Evolutionary conservation across 37 sponge, comb jelly and placozoan species (phyloP).

Genomic region (Corticium candelabrum): DNA sequence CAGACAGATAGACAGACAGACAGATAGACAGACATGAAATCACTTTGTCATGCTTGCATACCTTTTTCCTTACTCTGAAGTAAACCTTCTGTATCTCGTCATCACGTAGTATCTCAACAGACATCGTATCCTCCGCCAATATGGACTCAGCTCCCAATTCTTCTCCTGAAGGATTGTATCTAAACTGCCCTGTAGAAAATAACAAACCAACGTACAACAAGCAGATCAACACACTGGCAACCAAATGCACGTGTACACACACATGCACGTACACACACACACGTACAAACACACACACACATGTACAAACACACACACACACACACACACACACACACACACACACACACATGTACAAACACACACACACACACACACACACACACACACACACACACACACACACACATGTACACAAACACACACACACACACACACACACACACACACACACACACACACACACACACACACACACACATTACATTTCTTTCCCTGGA

Average conservation of each 20-base stretch:
- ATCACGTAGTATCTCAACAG: neutral
- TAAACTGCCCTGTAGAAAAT: neutral
- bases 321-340: constrained; percentile 3
- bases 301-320: too few species aligned
- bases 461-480: too few species aligned
- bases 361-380: too few species aligned
- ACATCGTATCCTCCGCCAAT: neutral
- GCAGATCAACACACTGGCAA: neutral
- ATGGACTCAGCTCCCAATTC: neutral
- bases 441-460: neutral
- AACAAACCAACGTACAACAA: neutral
- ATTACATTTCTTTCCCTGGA: neutral
- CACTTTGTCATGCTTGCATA: too few species aligned
- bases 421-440: too few species aligned
- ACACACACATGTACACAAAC: too few species aligned
- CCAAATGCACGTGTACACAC: neutral
- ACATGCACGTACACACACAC: neutral
- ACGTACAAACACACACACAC: too few species aligned
- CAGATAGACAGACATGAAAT: too few species aligned
- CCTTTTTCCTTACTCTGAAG: neutral
- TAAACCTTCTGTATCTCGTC: constrained; percentile 1
- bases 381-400: constrained; percentile 6
- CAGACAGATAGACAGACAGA: too few species aligned
- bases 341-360: constrained; percentile 2
- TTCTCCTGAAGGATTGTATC: neutral